Conservation (phyloP, 2,797 vertebrate species). For the Takifugu rubripes region DNA sequence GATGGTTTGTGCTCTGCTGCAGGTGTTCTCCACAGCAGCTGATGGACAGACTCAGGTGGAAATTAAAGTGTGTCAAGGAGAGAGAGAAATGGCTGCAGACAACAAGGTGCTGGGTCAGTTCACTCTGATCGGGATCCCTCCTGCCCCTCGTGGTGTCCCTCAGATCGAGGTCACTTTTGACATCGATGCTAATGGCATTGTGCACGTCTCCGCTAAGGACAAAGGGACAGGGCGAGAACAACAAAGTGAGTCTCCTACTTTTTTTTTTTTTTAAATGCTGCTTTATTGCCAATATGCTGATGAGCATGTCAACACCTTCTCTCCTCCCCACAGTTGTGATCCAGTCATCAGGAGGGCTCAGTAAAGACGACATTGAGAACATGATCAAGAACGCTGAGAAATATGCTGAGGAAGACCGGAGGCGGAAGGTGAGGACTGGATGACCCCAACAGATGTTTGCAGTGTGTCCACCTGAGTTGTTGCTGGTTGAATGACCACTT, state of each 20-base stretch:
- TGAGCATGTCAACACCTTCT: background rate
- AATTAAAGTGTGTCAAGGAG: conserved; percentile 98
- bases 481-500: background rate
- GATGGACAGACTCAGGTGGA: conserved; percentile 99
- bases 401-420: conserved; percentile 92
- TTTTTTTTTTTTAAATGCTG: no score
- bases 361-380: conserved; percentile 98
- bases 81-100: conserved; percentile 95
- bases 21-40: conserved; percentile 98
- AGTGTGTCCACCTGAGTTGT: background rate
- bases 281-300: background rate
- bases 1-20: background rate
- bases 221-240: conserved; percentile 97
- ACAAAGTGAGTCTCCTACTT: conserved; percentile 80
- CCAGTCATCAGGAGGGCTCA: conserved; percentile 98
- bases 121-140: conserved; percentile 92
- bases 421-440: conserved; percentile 82
- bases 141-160: conserved; percentile 92
- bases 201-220: conserved; percentile 97
- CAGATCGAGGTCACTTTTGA: conserved; percentile 98
- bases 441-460: no score
- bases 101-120: conserved; percentile 98
- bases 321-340: conserved; percentile 83
- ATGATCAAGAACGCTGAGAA: conserved; percentile 98
- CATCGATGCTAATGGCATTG: conserved; percentile 96